Evolutionary conservation across 1,140 invertebrate genomes (phyloP).

Genomic region (Apolygus lucorum): DNA sequence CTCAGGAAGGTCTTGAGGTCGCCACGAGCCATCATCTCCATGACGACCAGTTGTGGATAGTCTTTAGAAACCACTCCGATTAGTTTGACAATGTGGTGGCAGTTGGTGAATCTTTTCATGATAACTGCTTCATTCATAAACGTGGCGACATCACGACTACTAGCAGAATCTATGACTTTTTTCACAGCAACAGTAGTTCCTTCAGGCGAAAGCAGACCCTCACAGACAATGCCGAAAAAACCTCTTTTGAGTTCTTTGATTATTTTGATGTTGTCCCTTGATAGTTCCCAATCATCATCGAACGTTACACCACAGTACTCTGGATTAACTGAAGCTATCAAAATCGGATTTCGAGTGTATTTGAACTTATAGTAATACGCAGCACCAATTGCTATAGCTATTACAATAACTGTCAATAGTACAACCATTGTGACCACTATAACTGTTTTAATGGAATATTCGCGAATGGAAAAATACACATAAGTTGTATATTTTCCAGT

Average conservation of each 20-base stretch:
- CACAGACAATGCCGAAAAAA: slow-evolving; percentile 90
- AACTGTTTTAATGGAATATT: slow-evolving; percentile 24
- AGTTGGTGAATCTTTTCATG: slow-evolving; percentile 75
- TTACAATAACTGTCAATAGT: slow-evolving; percentile 20
- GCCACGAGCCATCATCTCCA: slow-evolving; percentile 94
- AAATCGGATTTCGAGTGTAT: slow-evolving; percentile 19
- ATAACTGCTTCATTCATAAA: slow-evolving; percentile 92
- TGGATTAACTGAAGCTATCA: slow-evolving; percentile 33
- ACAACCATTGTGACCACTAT: slow-evolving; percentile 18
- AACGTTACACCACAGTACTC: slow-evolving; percentile 39
- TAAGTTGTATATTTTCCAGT: slow-evolving; percentile 26
- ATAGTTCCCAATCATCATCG: slow-evolving; percentile 92
- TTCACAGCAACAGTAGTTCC: slow-evolving; percentile 73
- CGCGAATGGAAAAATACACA: slow-evolving; percentile 23
- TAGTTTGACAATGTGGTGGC: slow-evolving; percentile 85
- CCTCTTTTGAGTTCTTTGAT: slow-evolving; percentile 81
- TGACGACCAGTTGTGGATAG: slow-evolving; percentile 85
- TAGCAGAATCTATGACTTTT: slow-evolving; percentile 83
- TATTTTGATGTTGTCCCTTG: slow-evolving; percentile 70
- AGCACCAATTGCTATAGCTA: slow-evolving; percentile 18
- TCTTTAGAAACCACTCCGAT: slow-evolving; percentile 89
- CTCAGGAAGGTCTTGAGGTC: slow-evolving; percentile 89
- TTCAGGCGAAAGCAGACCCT: slow-evolving; percentile 53
- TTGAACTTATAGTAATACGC: slow-evolving; percentile 28
- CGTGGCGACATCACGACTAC: slow-evolving; percentile 65